phyloP scores from a whole-genome alignment of 2,113 vertebrate genomes.

The Apus apus region DNA sequence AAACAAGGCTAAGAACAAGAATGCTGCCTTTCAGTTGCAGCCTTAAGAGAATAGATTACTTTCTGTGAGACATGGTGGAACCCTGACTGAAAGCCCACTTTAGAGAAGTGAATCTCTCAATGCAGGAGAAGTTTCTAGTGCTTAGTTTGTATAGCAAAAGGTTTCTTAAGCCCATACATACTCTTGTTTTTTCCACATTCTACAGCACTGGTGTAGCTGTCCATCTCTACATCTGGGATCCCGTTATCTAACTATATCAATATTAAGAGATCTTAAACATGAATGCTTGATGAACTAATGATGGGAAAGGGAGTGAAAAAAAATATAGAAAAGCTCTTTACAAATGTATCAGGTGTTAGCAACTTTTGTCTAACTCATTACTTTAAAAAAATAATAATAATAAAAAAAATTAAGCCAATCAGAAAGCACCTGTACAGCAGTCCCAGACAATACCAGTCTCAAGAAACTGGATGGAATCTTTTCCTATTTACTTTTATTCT shows the following conservation, averaged over 20 bases:
- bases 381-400: not conserved
- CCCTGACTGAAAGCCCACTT: not conserved
- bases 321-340: not conserved
- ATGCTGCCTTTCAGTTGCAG: not conserved
- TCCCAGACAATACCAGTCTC: not conserved
- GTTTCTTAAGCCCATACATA: not conserved
- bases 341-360: not conserved
- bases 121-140: not conserved
- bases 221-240: not conserved
- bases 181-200: not conserved
- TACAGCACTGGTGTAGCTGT: not conserved
- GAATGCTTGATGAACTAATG: not conserved
- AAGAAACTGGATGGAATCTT: not conserved
- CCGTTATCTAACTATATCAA: not conserved
- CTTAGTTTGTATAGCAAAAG: not conserved
- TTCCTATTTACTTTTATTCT: not conserved
- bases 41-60: not conserved
- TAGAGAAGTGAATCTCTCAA: not conserved
- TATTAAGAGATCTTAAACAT: not conserved
- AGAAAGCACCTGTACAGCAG: not conserved
- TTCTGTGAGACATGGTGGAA: not conserved
- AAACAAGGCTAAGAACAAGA: not conserved
- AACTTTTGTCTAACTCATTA: not conserved
- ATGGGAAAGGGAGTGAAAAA: not conserved
- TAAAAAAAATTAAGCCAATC: not conserved